Evolutionary conservation across 64 coral and sea anemone genomes (phyloP).

Genomic region (Astreopora myriophthalma): DNA sequence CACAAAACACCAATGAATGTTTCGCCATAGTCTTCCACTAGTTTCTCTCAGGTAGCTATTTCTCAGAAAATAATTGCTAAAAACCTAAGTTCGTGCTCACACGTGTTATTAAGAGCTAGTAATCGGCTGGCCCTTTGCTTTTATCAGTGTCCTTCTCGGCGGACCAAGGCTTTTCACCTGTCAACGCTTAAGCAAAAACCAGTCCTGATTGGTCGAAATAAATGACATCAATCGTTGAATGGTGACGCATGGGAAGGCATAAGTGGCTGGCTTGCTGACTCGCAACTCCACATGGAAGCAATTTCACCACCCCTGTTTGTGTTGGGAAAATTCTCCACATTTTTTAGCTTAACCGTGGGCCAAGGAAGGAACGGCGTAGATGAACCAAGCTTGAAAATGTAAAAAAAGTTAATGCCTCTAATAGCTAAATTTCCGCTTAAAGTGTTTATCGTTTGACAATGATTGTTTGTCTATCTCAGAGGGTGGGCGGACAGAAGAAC

Average conservation of each 20-base stretch:
- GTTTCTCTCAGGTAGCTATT: neutral
- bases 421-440: constrained; percentile 47
- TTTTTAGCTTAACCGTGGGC: constrained; percentile 16
- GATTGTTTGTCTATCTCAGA: constrained; percentile 67
- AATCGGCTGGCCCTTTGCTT: constrained; percentile 20
- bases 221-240: constrained; percentile 44
- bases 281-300: constrained; percentile 25
- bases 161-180: constrained; percentile 18
- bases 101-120: constrained; percentile 17
- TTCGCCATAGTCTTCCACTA: constrained; percentile 5
- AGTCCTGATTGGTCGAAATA: neutral
- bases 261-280: neutral
- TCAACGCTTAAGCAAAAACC: constrained; percentile 10
- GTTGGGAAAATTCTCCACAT: neutral
- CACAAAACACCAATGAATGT: neutral
- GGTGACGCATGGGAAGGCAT: constrained; percentile 29
- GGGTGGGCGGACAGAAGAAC: constrained; percentile 44
- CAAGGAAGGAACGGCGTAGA: neutral
- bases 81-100: constrained; percentile 34
- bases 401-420: constrained; percentile 20
- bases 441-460: constrained; percentile 52
- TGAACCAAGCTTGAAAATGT: neutral
- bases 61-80: constrained; percentile 8
- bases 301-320: constrained; percentile 37
- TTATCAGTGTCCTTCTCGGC: constrained; percentile 39